A percentile compares a stretch with the other conserved stretches of the same genome.
Evolutionary conservation across 2,113 vertebrate species (phyloP).

Genomic region (Engystomops pustulosus): DNA sequence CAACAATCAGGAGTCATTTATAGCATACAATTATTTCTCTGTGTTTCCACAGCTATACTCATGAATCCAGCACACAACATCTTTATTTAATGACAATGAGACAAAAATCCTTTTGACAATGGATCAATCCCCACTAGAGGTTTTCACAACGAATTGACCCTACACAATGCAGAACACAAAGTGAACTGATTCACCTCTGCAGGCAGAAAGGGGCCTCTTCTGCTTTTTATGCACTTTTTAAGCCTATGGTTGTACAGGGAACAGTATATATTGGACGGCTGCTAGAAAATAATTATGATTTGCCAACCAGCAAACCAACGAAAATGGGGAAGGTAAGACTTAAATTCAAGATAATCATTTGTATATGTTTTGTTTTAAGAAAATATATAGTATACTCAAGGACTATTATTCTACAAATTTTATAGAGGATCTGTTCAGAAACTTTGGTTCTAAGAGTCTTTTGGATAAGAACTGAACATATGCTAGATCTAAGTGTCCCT

Average conservation of each 20-base stretch:
- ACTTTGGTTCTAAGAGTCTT: too few species aligned
- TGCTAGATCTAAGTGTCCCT: too few species aligned
- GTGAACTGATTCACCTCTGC: not conserved
- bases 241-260: conserved; percentile 2
- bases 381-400: too few species aligned
- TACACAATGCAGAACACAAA: conserved; percentile 9
- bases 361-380: too few species aligned
- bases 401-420: too few species aligned
- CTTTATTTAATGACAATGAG: conserved; percentile 31
- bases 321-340: conserved; percentile 56
- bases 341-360: not conserved
- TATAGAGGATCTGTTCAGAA: too few species aligned
- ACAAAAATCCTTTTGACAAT: conserved; percentile 43
- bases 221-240: conserved; percentile 38
- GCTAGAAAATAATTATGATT: not conserved
- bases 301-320: not conserved
- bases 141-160: conserved; percentile 34
- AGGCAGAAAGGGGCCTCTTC: conserved; percentile 33
- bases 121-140: not conserved
- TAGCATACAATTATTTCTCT: not conserved
- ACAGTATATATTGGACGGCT: conserved; percentile 46
- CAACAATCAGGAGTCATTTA: not conserved
- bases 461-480: too few species aligned
- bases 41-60: not conserved
- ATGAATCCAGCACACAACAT: conserved; percentile 4